These are phyloP conservation scores for Pissodes strobi DNA, from an alignment of 1,140 invertebrate genomes.

Conservation along the genomic window DNA sequence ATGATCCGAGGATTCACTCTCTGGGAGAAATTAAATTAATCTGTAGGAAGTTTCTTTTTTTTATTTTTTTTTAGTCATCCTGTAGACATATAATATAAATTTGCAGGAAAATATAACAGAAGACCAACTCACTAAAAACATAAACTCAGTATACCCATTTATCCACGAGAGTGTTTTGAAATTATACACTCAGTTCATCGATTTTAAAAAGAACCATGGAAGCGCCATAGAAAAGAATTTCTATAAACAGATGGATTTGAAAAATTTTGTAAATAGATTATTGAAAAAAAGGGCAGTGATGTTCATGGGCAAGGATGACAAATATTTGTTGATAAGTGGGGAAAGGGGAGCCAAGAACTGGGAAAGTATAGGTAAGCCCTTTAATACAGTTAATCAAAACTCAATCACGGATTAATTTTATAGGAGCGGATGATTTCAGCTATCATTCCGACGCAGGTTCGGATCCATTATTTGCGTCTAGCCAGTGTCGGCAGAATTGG, in stretches of 20 bases:
- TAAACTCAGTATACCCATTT: slow-evolving; percentile 59
- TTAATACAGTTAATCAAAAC: not conserved
- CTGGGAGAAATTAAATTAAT: no score
- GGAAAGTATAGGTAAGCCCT: slow-evolving; percentile 50
- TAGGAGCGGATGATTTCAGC: no score
- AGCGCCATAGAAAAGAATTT: slow-evolving; percentile 59
- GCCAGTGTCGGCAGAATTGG: no score
- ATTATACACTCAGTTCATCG: slow-evolving; percentile 56
- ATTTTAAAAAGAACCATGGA: slow-evolving; percentile 59
- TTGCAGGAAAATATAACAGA: slow-evolving; percentile 41
- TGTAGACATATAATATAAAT: no score
- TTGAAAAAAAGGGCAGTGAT: slow-evolving; percentile 61
- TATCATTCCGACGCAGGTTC: no score
- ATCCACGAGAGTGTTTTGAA: slow-evolving; percentile 58
- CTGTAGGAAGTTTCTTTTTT: no score
- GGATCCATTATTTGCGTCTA: no score
- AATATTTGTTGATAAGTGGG: slow-evolving; percentile 59
- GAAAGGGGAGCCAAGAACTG: slow-evolving; percentile 57
- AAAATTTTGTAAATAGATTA: slow-evolving; percentile 62
- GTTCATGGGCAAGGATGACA: slow-evolving; percentile 60
- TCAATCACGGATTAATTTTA: no score
- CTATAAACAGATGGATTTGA: slow-evolving; percentile 62
- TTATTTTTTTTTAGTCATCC: no score
- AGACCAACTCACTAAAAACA: slow-evolving; percentile 53
- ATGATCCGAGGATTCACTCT: no score